Evolutionary conservation across 2,888 invertebrate genomes (phyloP).

Genomic region (Dioctria rufipes): DNA sequence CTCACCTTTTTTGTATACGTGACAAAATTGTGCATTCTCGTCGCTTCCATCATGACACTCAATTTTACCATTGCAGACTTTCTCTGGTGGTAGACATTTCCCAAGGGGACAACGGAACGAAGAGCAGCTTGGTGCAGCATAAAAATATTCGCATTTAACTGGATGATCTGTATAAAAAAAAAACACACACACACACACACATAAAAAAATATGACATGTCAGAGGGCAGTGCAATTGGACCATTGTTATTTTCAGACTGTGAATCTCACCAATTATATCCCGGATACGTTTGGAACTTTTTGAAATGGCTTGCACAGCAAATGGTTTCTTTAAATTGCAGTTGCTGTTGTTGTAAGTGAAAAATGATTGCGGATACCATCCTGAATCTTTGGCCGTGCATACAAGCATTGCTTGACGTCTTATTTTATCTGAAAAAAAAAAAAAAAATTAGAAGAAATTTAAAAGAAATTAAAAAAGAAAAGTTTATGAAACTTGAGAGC

Average conservation of each 20-base stretch:
- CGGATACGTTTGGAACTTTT: slow-evolving; percentile 65
- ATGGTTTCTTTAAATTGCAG: slow-evolving; percentile 65
- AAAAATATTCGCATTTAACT: slow-evolving; percentile 62
- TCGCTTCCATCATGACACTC: slow-evolving; percentile 82
- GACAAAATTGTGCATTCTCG: slow-evolving; percentile 72
- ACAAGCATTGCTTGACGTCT: slow-evolving; percentile 80
- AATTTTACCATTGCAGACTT: slow-evolving; percentile 78
- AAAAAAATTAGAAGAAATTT: too few relatives aligned
- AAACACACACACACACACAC: too few relatives aligned
- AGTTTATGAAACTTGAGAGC: too few relatives aligned
- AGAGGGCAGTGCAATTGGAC: slow-evolving; percentile 34
- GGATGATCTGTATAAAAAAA: slow-evolving; percentile 63
- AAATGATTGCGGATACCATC: slow-evolving; percentile 83
- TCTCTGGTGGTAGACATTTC: slow-evolving; percentile 75
- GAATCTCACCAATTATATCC: slow-evolving; percentile 65
- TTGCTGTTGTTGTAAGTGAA: slow-evolving; percentile 74
- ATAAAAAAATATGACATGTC: slow-evolving; percentile 1
- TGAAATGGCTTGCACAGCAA: slow-evolving; percentile 60
- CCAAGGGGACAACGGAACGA: slow-evolving; percentile 81
- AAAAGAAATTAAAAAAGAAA: too few relatives aligned
- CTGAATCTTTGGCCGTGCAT: slow-evolving; percentile 75
- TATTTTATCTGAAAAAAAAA: slow-evolving; percentile 62
- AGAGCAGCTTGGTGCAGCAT: slow-evolving; percentile 70
- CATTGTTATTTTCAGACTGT: slow-evolving; percentile 55
- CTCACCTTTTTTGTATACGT: slow-evolving; percentile 63